phyloP scores from a whole-genome alignment of 2,797 vertebrate genomes.

The Melanotaenia boesemani region DNA sequence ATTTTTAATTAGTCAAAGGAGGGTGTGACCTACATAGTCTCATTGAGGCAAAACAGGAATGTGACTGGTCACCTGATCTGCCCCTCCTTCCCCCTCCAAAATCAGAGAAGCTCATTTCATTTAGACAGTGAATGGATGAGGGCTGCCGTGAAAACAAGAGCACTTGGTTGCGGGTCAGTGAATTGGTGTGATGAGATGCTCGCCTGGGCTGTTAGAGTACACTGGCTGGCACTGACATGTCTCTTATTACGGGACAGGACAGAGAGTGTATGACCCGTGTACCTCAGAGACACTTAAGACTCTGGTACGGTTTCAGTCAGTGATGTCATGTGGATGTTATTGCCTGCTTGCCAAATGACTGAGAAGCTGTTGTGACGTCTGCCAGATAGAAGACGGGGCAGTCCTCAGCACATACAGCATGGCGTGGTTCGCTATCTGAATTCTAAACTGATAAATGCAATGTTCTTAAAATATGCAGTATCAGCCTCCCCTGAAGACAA shows the following conservation, averaged over 20 bases:
- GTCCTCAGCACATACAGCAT: conserved; percentile 10
- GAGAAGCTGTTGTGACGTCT: conserved; percentile 35
- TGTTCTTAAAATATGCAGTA: background rate
- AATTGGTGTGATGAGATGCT: conserved; percentile 52
- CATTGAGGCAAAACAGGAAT: conserved; percentile 44
- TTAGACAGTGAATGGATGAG: conserved; percentile 47
- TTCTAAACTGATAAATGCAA: background rate
- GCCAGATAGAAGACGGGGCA: conserved; percentile 45
- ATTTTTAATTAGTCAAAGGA: conserved; percentile 78
- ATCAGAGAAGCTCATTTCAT: conserved; percentile 68
- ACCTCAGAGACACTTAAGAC: conserved; percentile 66
- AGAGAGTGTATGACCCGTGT: conserved; percentile 61
- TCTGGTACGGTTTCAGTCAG: conserved; percentile 71
- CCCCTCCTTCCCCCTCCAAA: conserved; percentile 15
- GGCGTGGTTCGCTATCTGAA: background rate
- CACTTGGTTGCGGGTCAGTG: conserved; percentile 61
- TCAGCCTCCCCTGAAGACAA: background rate
- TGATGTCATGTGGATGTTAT: conserved; percentile 57
- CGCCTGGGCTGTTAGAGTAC: conserved; percentile 52
- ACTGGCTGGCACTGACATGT: conserved; percentile 57
- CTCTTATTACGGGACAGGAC: conserved; percentile 71
- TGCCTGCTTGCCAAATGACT: conserved; percentile 34
- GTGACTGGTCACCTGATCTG: conserved; percentile 66
- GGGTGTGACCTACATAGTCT: conserved; percentile 73
- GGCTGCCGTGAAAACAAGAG: conserved; percentile 59